Base-by-base conservation (phyloP, 2,113 vertebrate species). In the Centrocercus urophasianus region DNA sequence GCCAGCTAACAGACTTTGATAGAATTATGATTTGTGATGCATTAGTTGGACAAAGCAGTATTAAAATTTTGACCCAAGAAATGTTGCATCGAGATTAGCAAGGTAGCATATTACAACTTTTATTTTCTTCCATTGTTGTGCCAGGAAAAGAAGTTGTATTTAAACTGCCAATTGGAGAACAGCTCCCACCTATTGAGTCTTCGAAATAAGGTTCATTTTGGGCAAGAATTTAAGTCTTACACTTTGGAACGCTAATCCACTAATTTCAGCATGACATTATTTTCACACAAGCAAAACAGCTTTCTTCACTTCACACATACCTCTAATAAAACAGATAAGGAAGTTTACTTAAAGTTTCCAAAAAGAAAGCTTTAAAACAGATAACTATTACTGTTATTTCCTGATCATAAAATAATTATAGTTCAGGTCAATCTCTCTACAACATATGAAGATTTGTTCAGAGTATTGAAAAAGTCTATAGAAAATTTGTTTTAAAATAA, bases 51-150 rank as follows among this genome's bases (percentile, higher is more conserved):
- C 5, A 91, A 93, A 96, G 16, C 1, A 94, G 45, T 71, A 77
- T 38, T 85, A 80, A 89, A 90, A 67, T 72, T 94, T 94, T 94
- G 93, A 79, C 54, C 24, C 32, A 61, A 64, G 30, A 77, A 75
- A 93, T 30, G 8, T 3, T 85, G 4, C 10, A 56, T 43, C 13
- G 57, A 63, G 4, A 75, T 86, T 86, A 86, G 36, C 16, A 93
- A 88, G 17, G 42, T 71, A 89, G 28, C 20, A 32, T 56, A 69
- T 40, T 95, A 76, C n/a, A 93, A 42, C 9, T 42, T 88, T 86
- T 79, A 47, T 89, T 93, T 59, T 50, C 52, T n/a, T 77, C 11
- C 30, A 43, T 76, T 94, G 85, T 81, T 15, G 36, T 34, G 22
- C 20, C 24, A 81, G 57, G 38, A 89, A 79, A 59, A 70, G 3